Evolutionary conservation across 2,113 vertebrate species (phyloP), one percentile per base, ranked within the genome.

Genomic region (Poecile atricapillus): DNA sequence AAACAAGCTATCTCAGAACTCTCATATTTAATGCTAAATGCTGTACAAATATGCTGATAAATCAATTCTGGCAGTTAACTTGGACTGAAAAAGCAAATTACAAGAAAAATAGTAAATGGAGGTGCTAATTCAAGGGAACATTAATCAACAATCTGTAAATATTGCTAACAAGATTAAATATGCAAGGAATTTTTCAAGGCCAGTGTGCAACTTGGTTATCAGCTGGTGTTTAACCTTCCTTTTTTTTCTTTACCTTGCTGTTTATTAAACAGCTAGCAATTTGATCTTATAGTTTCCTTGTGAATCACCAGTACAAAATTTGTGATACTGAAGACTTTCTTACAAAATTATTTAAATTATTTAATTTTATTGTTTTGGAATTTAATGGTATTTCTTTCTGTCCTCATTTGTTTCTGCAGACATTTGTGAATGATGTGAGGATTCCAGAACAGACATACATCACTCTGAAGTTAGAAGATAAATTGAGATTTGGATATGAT

Each of bases 401-500:
- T 90, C 59, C 41, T 96, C 18, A 47, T 90, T 91, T 97, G 67
- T 94, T 78, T 84, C 85, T 96, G 13, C 95, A 99, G 99, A 99
- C 99, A 4, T 99, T 99, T 98, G 99, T 99, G 83, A 99, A 99
- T 89, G 99, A 99, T 96, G 98, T 99, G 75, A 99, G 99, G 88
- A 99, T 99, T 97, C 99, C 99, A 94, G 99, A 99, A 93, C 99
- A 99, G 97, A 99, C 99, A 83, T 99, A 99, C 43, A 98, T 99
- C 95, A 99, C 99, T 65, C 97, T 99, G 97, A 99, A 99, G 97
- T 96, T 99, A 94, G 99, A 99, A 97, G 99, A 99, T 97, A 99
- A 99, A 96, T 96, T 99, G 95, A 98, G 99, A 98, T 99, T 99
- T 98, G 99, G 99, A 97, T 99, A 99, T 98, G 99, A 99, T 99